These are phyloP conservation scores for Pheosia tremula DNA, from an alignment of 2,888 invertebrate genomes.

Conservation along the genomic window DNA sequence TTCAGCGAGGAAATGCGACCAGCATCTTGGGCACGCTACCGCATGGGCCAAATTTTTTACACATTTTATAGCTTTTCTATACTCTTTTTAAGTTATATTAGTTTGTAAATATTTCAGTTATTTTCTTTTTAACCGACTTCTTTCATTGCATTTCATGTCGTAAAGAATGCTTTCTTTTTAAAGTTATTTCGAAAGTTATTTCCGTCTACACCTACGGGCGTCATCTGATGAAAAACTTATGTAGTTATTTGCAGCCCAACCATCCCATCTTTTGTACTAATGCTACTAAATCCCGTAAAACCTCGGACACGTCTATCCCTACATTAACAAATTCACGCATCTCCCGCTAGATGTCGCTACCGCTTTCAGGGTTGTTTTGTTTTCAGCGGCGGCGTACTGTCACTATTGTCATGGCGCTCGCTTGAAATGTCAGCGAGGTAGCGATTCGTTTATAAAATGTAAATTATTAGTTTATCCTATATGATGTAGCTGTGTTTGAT, in stretches of 20 bases:
- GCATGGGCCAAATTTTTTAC: no score
- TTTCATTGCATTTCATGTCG: no score
- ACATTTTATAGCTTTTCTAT: no score
- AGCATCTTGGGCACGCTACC: no score
- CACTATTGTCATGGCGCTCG: constrained; percentile 80
- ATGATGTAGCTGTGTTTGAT: constrained; percentile 79
- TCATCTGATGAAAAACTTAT: constrained; percentile 14
- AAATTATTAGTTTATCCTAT: constrained; percentile 70
- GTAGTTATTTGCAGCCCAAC: constrained; percentile 13
- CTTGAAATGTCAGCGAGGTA: constrained; percentile 76
- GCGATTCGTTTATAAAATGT: constrained; percentile 64
- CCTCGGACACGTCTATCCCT: constrained; percentile 2
- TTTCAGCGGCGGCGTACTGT: constrained; percentile 72
- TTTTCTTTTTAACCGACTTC: no score
- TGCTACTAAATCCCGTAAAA: neutral
- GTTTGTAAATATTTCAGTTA: no score
- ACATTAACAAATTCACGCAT: constrained; percentile 31
- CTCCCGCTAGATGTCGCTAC: constrained; percentile 52
- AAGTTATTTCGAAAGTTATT: no score
- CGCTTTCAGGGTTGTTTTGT: constrained; percentile 72
- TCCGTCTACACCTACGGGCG: neutral
- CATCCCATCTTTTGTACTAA: neutral
- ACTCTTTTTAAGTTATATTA: no score
- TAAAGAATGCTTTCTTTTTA: no score
- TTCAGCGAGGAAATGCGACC: no score